Evolutionary conservation across 1,140 invertebrate species (phyloP).

Genomic region (Scaptomyza pallida): DNA sequence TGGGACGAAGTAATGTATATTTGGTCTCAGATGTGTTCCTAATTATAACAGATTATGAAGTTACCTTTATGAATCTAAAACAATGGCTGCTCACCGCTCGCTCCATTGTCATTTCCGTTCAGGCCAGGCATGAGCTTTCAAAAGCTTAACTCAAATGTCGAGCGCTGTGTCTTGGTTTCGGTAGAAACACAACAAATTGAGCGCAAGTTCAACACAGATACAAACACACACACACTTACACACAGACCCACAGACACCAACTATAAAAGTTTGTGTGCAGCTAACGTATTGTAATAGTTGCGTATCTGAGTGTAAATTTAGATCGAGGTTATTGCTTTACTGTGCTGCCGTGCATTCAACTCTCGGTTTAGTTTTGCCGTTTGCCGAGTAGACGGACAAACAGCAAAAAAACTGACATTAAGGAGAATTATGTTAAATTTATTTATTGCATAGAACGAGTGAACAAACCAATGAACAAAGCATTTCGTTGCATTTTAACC

Average conservation of each 20-base stretch:
- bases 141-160: slow-evolving; percentile 7
- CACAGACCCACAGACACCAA: slow-evolving; percentile 15
- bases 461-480: neutral
- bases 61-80: neutral
- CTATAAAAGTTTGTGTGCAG: slow-evolving; percentile 37
- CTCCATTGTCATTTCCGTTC: slow-evolving; percentile 57
- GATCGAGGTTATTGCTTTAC: slow-evolving; percentile 82
- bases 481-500: too few relatives aligned
- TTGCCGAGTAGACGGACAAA: slow-evolving; percentile 35
- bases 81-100: neutral
- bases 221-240: neutral
- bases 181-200: slow-evolving; percentile 55
- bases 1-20: too few relatives aligned
- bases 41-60: neutral
- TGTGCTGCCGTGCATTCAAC: slow-evolving; percentile 82
- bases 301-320: slow-evolving; percentile 77
- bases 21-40: too few relatives aligned
- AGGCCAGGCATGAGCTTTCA: slow-evolving; percentile 17
- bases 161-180: neutral
- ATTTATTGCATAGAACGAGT: slow-evolving; percentile 55
- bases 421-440: slow-evolving; percentile 74
- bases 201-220: slow-evolving; percentile 73
- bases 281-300: slow-evolving; percentile 24
- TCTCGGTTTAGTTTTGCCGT: slow-evolving; percentile 43
- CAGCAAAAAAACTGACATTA: slow-evolving; percentile 50